Evolutionary conservation across 2,888 invertebrate species (phyloP).

Genomic region (Clusia tigrina): DNA sequence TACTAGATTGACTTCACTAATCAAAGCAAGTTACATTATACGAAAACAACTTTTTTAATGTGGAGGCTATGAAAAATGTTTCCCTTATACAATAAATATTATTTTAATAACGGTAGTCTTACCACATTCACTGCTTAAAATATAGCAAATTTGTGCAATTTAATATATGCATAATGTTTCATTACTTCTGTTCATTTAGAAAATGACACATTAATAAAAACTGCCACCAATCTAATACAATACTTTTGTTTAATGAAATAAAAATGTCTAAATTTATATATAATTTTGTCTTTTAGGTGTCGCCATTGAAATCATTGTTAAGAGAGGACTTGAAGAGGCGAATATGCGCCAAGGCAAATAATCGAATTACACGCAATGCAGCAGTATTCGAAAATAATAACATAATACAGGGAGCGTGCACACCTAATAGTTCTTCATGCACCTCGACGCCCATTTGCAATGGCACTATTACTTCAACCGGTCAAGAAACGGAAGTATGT

Average conservation of each 20-base stretch:
- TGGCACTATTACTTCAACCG: constrained; percentile 77
- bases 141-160: too few species aligned
- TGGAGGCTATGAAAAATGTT: too few species aligned
- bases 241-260: background rate
- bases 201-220: background rate
- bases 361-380: constrained; percentile 65
- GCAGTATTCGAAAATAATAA: constrained; percentile 57
- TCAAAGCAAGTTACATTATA: constrained; percentile 74
- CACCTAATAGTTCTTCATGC: constrained; percentile 52
- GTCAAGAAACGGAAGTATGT: constrained; percentile 68
- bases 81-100: too few species aligned
- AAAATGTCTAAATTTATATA: background rate
- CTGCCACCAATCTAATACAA: background rate
- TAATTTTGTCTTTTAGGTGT: constrained; percentile 66
- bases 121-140: too few species aligned
- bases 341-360: constrained; percentile 75
- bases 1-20: constrained; percentile 78
- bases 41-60: background rate
- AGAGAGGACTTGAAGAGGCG: constrained; percentile 85
- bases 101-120: too few species aligned
- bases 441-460: constrained; percentile 66
- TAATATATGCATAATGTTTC: too few species aligned
- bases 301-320: constrained; percentile 83
- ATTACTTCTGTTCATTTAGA: background rate
- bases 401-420: constrained; percentile 53